phyloP scores from a whole-genome alignment of 2,797 vertebrate genomes.

The Synaphobranchus kaupii region DNA sequence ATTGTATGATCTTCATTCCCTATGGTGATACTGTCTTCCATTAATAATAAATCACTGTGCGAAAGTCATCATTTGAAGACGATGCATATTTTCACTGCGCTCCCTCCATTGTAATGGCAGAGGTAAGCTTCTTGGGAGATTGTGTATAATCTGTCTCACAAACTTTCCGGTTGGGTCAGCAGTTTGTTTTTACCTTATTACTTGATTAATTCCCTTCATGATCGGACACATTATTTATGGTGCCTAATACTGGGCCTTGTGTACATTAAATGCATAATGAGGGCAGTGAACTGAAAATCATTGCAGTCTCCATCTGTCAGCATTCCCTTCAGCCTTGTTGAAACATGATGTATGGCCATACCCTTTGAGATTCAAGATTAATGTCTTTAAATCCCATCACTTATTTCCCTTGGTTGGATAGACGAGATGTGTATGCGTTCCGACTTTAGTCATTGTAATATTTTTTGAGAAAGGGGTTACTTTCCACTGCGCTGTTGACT shows the following conservation, averaged over 20 bases:
- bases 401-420: background rate
- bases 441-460: background rate
- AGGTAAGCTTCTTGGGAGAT: background rate
- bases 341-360: background rate
- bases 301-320: background rate
- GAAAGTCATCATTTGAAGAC: background rate
- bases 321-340: background rate
- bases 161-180: background rate
- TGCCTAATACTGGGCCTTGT: background rate
- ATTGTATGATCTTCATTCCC: background rate
- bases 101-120: background rate
- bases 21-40: background rate
- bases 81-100: background rate
- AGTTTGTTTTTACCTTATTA: background rate
- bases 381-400: constrained; percentile 14
- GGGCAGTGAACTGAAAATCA: constrained; percentile 3
- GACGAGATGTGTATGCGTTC: background rate
- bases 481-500: background rate
- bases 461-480: background rate
- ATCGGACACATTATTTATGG: constrained; percentile 2
- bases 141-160: background rate
- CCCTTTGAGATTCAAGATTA: constrained; percentile 17
- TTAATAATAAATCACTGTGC: background rate
- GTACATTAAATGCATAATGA: background rate
- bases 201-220: background rate